A percentile compares a stretch with the other conserved stretches of the same genome.
phyloP scores from a whole-genome alignment of 2,888 invertebrate genomes.

The Drosophila cracens region DNA sequence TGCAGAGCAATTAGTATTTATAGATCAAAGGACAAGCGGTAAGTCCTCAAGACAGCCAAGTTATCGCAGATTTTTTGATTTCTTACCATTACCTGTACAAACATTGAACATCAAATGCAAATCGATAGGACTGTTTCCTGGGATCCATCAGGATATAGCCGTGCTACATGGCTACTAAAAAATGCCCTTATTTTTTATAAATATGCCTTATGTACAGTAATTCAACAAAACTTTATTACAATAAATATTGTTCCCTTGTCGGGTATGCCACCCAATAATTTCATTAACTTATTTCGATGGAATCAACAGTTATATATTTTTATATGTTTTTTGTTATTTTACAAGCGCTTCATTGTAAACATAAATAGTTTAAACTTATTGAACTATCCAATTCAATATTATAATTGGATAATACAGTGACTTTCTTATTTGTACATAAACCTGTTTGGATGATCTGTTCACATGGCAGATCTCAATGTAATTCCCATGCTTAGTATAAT shows the following conservation, averaged over 20 bases:
- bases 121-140: neutral
- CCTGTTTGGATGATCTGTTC: slow-evolving; percentile 52
- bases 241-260: neutral
- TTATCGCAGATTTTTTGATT: neutral
- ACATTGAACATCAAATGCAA: neutral
- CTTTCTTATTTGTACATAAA: slow-evolving; percentile 70
- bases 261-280: neutral
- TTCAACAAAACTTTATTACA: neutral
- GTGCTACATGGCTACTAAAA: neutral
- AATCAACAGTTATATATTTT: slow-evolving; percentile 37
- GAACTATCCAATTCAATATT: slow-evolving; percentile 27
- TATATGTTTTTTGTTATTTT: slow-evolving; percentile 35
- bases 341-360: slow-evolving; percentile 66
- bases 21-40: neutral
- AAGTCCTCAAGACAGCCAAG: neutral
- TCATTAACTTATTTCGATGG: neutral
- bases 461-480: slow-evolving; percentile 62
- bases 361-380: slow-evolving; percentile 62
- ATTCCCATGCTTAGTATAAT: slow-evolving; percentile 31
- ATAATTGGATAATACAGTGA: slow-evolving; percentile 29
- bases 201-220: neutral
- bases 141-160: neutral
- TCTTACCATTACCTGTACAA: neutral
- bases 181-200: neutral
- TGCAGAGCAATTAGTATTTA: neutral